Conservation (phyloP, 1,140 invertebrate species). For the Psix sp. region DNA sequence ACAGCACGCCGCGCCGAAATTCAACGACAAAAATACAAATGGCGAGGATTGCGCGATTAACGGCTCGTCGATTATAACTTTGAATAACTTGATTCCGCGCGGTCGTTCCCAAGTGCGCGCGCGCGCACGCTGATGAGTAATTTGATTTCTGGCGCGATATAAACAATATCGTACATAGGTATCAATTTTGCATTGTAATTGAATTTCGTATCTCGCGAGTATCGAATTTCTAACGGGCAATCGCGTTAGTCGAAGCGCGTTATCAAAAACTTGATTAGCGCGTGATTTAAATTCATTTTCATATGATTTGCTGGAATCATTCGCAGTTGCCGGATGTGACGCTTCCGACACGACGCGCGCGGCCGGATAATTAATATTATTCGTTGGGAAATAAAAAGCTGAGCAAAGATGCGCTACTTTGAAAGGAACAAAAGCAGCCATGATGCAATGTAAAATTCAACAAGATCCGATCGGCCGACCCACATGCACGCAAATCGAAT, state of each 20-base stretch:
- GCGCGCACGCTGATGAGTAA: conserved; percentile 33
- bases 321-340: background rate
- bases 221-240: conserved; percentile 31
- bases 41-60: no score
- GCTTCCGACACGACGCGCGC: background rate
- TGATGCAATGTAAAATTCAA: no score
- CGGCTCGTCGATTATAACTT: no score
- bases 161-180: conserved; percentile 35
- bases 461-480: no score
- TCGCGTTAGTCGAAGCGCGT: conserved; percentile 24
- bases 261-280: conserved; percentile 41
- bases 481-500: no score
- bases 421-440: no score
- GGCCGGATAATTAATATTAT: conserved; percentile 14
- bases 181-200: conserved; percentile 42
- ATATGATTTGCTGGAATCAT: conserved; percentile 22
- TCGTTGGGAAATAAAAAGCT: conserved; percentile 1
- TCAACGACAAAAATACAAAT: no score
- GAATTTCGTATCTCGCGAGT: conserved; percentile 28
- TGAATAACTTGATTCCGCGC: no score
- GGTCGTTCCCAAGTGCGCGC: no score
- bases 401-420: no score
- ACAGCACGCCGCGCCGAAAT: no score
- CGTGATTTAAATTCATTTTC: conserved; percentile 29
- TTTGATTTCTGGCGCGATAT: conserved; percentile 40